These are phyloP conservation scores for Netelia virgata DNA, from an alignment of 2,888 invertebrate species.

Conservation along the genomic window DNA sequence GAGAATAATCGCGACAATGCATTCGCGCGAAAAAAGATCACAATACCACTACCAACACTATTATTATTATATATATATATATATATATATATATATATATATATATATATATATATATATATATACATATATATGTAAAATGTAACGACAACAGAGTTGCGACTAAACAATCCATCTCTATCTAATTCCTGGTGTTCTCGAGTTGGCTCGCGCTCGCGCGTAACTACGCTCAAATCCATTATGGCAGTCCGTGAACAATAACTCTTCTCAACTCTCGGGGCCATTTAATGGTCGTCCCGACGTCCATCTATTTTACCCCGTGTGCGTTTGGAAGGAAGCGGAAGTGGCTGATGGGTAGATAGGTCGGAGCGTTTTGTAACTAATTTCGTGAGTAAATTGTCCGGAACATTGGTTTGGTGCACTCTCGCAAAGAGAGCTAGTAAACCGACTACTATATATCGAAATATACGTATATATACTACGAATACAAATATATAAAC, in stretches of 20 bases:
- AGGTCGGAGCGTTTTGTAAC: conserved; percentile 84
- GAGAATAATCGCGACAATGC: conserved; percentile 19
- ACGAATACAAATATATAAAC: background rate
- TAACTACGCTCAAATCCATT: conserved; percentile 78
- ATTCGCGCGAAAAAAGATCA: conserved; percentile 5
- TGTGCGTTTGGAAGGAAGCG: conserved; percentile 81
- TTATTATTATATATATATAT: conserved; percentile 21
- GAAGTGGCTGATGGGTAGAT: conserved; percentile 84
- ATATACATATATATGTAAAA: conserved; percentile 18
- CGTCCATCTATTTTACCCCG: conserved; percentile 82
- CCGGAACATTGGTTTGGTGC: conserved; percentile 84
- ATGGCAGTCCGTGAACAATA: conserved; percentile 83
- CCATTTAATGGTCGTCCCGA: conserved; percentile 81
- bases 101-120: conserved; percentile 13
- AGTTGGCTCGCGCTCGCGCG: conserved; percentile 48
- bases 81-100: too few relatives aligned
- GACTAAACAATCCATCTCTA: conserved; percentile 41
- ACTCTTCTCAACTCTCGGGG: conserved; percentile 83
- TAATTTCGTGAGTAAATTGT: conserved; percentile 85
- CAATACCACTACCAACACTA: background rate
- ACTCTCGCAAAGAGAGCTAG: conserved; percentile 70
- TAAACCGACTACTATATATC: conserved; percentile 27
- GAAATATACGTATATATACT: background rate
- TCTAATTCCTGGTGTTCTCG: conserved; percentile 41
- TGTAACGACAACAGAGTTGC: background rate